Evolutionary conservation across 2,888 invertebrate genomes (phyloP), one percentile per base, ranked within the genome.

Genomic region (Aplocera efformata): DNA sequence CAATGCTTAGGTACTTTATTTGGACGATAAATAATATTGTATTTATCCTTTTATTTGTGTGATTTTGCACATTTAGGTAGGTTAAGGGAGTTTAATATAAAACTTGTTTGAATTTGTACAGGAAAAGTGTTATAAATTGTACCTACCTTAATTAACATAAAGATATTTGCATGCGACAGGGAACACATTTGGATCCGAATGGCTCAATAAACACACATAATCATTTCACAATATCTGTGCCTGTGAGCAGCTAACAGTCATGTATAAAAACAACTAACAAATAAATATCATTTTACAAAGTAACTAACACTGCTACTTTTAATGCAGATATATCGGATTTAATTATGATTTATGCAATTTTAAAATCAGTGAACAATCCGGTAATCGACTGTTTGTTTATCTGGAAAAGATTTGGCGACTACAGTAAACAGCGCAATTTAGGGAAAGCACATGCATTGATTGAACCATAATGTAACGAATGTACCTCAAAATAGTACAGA

Each of bases 311-410:
- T 50, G 48, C 44, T 49, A 53, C 47, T 50, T 47, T 44, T 46
- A 42, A 40, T 52, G 47, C 41, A 56, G 41, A 55, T 56, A 53
- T 53, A 65, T 3, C 5, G 5, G 13, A 3, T 17, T 2, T 3
- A 5, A 17, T 17, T 17, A 3, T 17, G 52, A 50, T 67, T 74
- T 71, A 58, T 71, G 68, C 65, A 74, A 75, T 58, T 45, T 58
- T 58, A 65, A 69, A 50, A 61, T 61, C 59, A 55, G 55, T 48
- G 52, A 61, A 25, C 54, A 53, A 57, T 57, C 59, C 64, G 62
- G 69, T 63, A 67, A 70, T 24, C 11, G 51, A 54, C 48, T 72
- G 60, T 75, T 75, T 79, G 67, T 53, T 58, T 17, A 17, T 17
- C n/a, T n/a, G n/a, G n/a, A n/a, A n/a, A n/a, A 17, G 13, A 17